A percentile compares a stretch with the other conserved stretches of the same genome.
These are phyloP conservation scores for Brachyistius frenatus DNA, from an alignment of 2,113 vertebrate species.

Conservation along the genomic window DNA sequence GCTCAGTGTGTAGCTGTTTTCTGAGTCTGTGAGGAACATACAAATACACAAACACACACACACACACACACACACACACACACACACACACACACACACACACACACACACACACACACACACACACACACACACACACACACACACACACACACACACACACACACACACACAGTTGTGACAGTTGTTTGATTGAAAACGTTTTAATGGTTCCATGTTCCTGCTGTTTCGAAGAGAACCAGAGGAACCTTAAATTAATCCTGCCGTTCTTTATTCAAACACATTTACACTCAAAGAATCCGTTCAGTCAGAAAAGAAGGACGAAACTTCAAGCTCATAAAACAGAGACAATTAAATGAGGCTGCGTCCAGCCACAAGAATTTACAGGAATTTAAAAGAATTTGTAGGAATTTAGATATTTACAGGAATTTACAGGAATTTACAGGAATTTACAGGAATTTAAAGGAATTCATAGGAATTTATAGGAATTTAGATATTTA, in stretches of 20 bases:
- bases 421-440: too few relatives aligned
- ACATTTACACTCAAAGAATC: conserved; percentile 36
- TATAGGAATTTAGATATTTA: too few relatives aligned
- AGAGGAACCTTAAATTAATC: conserved; percentile 44
- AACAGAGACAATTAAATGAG: conserved; percentile 64
- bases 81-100: conserved; percentile 8
- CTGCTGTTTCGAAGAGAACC: conserved; percentile 34
- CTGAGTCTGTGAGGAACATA: conserved; percentile 86
- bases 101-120: background rate
- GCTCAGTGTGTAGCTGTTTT: conserved; percentile 93
- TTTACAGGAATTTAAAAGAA: conserved; percentile 58
- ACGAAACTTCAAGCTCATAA: conserved; percentile 62
- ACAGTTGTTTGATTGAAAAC: conserved; percentile 35
- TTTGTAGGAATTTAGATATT: conserved; percentile 21
- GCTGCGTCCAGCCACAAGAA: conserved; percentile 66
- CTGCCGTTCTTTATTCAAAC: conserved; percentile 8
- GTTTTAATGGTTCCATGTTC: conserved; percentile 49
- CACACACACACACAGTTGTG: conserved; percentile 33
- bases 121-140: conserved; percentile 16
- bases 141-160: too few relatives aligned
- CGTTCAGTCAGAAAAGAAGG: conserved; percentile 52
- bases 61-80: conserved; percentile 10
- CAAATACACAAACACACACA: conserved; percentile 1
- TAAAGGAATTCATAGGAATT: too few relatives aligned
- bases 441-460: too few relatives aligned